Evolutionary conservation across 2,113 vertebrate genomes (phyloP).

Genomic region (Crotalus helleri): DNA sequence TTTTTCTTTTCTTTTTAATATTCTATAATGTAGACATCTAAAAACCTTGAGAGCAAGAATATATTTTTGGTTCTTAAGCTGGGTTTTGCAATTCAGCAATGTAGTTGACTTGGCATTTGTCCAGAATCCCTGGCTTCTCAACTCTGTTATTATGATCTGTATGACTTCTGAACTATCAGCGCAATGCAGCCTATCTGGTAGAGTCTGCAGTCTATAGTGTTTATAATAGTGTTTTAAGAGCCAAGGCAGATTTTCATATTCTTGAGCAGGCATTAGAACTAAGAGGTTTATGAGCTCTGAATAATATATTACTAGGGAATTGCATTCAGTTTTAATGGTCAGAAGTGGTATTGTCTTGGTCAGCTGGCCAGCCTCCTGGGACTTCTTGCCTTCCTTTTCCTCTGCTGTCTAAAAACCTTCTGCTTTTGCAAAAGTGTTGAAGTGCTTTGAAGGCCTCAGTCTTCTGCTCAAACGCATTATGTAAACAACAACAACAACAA

Average conservation of each 20-base stretch:
- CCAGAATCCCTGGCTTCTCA: neutral
- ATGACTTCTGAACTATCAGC: neutral
- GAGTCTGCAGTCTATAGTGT: no score
- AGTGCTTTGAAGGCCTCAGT: neutral
- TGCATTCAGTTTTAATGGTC: neutral
- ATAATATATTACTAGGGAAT: no score
- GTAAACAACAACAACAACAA: neutral
- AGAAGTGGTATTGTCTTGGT: neutral
- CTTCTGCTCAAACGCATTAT: neutral
- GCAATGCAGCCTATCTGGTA: neutral
- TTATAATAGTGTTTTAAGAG: neutral
- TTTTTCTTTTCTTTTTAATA: neutral
- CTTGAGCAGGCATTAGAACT: neutral
- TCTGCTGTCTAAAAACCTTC: neutral
- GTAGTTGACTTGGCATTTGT: neutral
- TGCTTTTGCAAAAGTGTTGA: neutral
- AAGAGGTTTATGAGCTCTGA: neutral
- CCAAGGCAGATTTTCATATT: neutral
- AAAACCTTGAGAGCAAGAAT: neutral
- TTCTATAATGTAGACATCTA: neutral
- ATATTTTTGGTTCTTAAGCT: neutral
- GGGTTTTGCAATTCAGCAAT: neutral
- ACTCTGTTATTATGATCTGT: no score
- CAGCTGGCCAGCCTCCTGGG: neutral
- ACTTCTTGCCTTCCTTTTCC: conserved; percentile 24